Conservation (phyloP, 2,888 invertebrate genomes). For the Drosophila neutralis region DNA sequence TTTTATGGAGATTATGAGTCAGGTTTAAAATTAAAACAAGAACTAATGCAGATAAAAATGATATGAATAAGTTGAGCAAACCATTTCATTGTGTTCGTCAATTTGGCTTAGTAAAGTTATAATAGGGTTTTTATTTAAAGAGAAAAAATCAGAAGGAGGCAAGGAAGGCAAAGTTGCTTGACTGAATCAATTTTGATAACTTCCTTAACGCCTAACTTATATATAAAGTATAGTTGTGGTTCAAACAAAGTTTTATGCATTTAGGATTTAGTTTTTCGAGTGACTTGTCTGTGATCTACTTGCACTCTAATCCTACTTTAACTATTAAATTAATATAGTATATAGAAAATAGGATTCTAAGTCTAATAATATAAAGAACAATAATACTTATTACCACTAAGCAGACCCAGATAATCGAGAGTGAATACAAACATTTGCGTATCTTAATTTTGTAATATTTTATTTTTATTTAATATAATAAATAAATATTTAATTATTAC, state of each 20-base stretch:
- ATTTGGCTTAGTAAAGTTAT: background rate
- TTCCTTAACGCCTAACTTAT: background rate
- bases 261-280: background rate
- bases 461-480: conserved; percentile 14
- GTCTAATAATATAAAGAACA: background rate
- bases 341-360: background rate
- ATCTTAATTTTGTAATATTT: conserved; percentile 42
- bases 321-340: too few relatives aligned
- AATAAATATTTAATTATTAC: background rate
- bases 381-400: background rate
- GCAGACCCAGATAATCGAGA: background rate
- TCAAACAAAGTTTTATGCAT: background rate
- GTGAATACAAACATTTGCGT: background rate
- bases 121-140: background rate
- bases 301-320: background rate
- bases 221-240: background rate
- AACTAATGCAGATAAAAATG: background rate
- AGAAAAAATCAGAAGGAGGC: background rate
- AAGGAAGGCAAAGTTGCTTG: background rate
- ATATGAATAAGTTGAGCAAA: background rate
- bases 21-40: background rate
- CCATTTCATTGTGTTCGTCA: background rate
- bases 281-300: background rate
- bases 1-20: background rate
- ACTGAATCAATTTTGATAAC: background rate